A percentile compares a stretch with the other conserved stretches of the same genome.
Evolutionary conservation across 2,797 vertebrate genomes (phyloP).

Genomic region (Platalea minor): DNA sequence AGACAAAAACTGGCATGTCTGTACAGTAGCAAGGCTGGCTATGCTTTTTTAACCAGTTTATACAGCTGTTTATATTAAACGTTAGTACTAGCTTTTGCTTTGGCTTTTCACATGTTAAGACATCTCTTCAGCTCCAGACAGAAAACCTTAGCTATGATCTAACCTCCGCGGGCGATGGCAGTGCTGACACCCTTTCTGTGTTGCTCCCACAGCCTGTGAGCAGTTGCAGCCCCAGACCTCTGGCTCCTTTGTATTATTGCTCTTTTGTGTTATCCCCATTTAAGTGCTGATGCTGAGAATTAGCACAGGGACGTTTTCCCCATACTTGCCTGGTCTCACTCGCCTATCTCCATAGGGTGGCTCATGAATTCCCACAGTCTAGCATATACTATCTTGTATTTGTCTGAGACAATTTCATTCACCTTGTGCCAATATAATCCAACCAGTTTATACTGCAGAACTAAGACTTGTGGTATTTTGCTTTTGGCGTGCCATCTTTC

Average conservation of each 20-base stretch:
- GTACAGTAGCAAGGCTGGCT: neutral
- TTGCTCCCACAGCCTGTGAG: fast-evolving
- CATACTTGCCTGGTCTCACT: neutral
- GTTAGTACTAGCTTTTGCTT: neutral
- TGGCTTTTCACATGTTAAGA: neutral
- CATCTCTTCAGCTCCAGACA: neutral
- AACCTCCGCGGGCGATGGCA: neutral
- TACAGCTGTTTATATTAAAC: neutral
- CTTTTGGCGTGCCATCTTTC: neutral
- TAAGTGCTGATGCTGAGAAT: neutral
- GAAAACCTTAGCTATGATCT: neutral
- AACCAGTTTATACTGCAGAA: neutral
- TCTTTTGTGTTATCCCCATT: neutral
- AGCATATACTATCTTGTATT: neutral
- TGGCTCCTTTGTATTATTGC: neutral
- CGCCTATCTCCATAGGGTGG: fast-evolving
- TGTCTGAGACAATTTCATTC: neutral
- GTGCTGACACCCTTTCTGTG: neutral
- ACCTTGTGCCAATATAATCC: neutral
- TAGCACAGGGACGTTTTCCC: neutral
- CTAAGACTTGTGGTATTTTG: neutral
- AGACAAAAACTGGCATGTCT: neutral
- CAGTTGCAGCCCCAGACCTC: neutral
- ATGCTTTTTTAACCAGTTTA: neutral
- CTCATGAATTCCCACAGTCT: neutral